These are phyloP conservation scores for Ommatoiulus sabulosus DNA, from an alignment of 2,888 invertebrate species.

Conservation along the genomic window DNA sequence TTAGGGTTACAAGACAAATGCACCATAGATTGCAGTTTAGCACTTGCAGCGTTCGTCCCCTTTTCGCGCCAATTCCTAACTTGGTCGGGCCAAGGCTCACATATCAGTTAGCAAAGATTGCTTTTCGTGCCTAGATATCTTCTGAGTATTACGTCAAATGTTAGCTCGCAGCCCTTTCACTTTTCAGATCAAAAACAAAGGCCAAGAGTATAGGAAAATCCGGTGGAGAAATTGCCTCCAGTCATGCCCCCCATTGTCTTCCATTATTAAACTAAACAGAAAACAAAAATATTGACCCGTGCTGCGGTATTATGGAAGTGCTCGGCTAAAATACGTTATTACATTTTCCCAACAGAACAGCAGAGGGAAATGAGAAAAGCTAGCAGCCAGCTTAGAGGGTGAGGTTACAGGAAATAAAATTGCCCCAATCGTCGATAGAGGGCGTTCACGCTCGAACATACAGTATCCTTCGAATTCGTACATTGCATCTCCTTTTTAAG, in stretches of 20 bases:
- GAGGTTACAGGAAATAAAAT: neutral
- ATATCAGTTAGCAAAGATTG: neutral
- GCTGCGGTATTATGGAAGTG: slow-evolving; percentile 1
- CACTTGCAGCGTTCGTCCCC: neutral
- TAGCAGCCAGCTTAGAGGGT: neutral
- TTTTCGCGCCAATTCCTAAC: neutral
- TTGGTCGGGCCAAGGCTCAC: neutral
- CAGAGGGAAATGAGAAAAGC: neutral
- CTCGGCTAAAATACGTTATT: neutral
- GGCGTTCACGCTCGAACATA: too few relatives aligned
- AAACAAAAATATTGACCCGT: slow-evolving; percentile 29
- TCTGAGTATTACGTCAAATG: slow-evolving; percentile 3
- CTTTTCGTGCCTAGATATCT: neutral
- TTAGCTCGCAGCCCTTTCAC: slow-evolving; percentile 11
- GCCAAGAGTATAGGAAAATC: slow-evolving; percentile 6
- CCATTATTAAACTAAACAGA: slow-evolving; percentile 34
- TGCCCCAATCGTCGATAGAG: too few relatives aligned
- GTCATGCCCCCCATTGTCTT: slow-evolving; percentile 22
- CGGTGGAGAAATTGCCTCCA: neutral
- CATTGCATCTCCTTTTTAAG: too few relatives aligned
- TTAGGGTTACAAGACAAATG: too few relatives aligned
- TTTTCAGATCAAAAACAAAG: slow-evolving; percentile 34
- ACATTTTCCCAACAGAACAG: neutral
- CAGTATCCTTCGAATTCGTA: too few relatives aligned
- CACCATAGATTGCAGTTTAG: too few relatives aligned